phyloP scores from a whole-genome alignment of 2,113 vertebrate species.

The Mesoclemmys tuberculata region DNA sequence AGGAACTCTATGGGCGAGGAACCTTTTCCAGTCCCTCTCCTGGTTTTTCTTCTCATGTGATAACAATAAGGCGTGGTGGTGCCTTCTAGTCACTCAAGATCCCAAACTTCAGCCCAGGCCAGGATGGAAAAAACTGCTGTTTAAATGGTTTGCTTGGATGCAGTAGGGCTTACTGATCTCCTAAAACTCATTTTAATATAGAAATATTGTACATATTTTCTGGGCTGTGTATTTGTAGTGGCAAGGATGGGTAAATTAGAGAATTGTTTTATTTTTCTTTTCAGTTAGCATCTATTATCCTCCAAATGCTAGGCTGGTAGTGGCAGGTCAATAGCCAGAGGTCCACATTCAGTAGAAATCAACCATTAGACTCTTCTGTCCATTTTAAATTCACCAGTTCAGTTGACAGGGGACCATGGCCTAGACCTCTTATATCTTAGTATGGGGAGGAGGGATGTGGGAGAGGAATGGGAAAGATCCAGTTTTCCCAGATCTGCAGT shows the following conservation, averaged over 20 bases:
- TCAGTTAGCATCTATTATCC: constrained; percentile 64
- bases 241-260: constrained; percentile 73
- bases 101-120: constrained; percentile 7
- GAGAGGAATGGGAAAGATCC: not conserved
- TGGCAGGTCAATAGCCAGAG: constrained; percentile 51
- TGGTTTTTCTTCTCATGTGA: fast-evolving
- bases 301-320: constrained; percentile 17
- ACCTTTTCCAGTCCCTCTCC: constrained; percentile 3
- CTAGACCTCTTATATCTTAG: not conserved
- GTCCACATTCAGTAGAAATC: constrained; percentile 27
- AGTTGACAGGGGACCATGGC: not conserved
- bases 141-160: constrained; percentile 68
- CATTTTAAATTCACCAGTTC: not conserved
- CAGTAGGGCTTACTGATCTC: constrained; percentile 70
- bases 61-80: not conserved
- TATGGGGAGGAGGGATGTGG: not conserved
- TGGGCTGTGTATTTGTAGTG: constrained; percentile 65
- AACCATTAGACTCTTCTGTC: fast-evolving
- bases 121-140: constrained; percentile 52
- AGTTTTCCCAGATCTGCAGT: not conserved
- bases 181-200: constrained; percentile 70
- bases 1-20: fast-evolving
- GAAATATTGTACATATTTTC: constrained; percentile 65
- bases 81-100: not conserved
- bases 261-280: constrained; percentile 55